These are phyloP conservation scores for Drosophila asahinai DNA, from an alignment of 1,140 invertebrate genomes.

Conservation along the genomic window DNA sequence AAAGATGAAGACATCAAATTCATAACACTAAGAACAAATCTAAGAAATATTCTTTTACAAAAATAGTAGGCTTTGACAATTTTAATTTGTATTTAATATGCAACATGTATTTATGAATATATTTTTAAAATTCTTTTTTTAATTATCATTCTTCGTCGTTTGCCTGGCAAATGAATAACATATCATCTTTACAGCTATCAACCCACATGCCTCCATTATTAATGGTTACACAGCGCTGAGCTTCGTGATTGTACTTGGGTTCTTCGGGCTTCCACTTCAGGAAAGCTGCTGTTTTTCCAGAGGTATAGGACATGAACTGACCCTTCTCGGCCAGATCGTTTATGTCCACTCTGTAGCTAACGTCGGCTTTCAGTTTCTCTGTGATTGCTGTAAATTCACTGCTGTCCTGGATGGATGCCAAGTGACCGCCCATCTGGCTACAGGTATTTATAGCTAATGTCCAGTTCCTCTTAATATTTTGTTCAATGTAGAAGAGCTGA, in stretches of 20 bases:
- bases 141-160: not conserved
- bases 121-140: not conserved
- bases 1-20: too few relatives aligned
- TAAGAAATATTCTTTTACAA: too few relatives aligned
- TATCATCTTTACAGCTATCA: not conserved
- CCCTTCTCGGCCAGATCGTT: not conserved
- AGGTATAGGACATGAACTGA: not conserved
- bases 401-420: not conserved
- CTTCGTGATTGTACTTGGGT: not conserved
- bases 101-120: not conserved
- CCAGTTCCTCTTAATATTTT: not conserved
- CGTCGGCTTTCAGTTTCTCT: not conserved
- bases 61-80: too few relatives aligned
- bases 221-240: not conserved
- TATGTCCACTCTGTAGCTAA: not conserved
- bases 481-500: not conserved
- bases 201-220: slow-evolving; percentile 13
- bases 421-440: not conserved
- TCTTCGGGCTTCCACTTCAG: slow-evolving; percentile 8
- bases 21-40: too few relatives aligned
- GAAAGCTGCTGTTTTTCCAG: slow-evolving; percentile 10
- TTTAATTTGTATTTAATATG: too few relatives aligned
- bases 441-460: not conserved
- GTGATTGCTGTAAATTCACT: not conserved
- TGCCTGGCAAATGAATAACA: slow-evolving; percentile 3